Percentiles rank a stretch among this genome's conserved stretches.
These are phyloP conservation scores for Drosophila niveifrons DNA, from an alignment of 2,888 invertebrate species.

Conservation along the genomic window DNA sequence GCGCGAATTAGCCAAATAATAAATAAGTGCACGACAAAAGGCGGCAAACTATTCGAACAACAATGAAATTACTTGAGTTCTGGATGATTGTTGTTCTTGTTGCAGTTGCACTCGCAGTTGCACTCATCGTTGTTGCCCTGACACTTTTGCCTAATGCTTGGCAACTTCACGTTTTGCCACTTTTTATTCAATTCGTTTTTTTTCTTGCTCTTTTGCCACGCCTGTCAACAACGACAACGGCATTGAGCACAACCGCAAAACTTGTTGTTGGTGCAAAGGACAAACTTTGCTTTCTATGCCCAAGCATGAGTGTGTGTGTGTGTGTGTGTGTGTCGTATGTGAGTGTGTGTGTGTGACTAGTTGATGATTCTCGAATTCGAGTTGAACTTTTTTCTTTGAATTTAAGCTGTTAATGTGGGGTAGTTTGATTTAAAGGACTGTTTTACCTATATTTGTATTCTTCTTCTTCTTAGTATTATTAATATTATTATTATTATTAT, in stretches of 20 bases:
- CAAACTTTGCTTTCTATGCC: conserved; percentile 53
- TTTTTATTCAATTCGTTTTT: not conserved
- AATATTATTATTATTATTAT: too few species aligned
- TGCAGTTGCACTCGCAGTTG: not conserved
- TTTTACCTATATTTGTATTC: too few species aligned
- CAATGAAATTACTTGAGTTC: conserved; percentile 76
- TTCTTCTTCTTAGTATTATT: too few species aligned
- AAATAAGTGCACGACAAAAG: conserved; percentile 82
- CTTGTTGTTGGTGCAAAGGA: conserved; percentile 40
- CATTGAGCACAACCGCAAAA: conserved; percentile 23
- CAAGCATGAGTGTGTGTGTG: conserved; percentile 20
- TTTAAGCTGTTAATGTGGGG: not conserved
- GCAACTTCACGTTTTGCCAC: conserved; percentile 40
- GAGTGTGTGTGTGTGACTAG: conserved; percentile 44
- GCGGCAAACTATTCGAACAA: conserved; percentile 68
- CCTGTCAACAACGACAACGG: conserved; percentile 36
- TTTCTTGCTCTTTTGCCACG: conserved; percentile 14
- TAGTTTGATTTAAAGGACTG: not conserved
- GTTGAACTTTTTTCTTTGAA: conserved; percentile 27
- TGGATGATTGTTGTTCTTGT: conserved; percentile 7
- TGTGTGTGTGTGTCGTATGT: conserved; percentile 16
- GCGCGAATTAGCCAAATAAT: conserved; percentile 84
- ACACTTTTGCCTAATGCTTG: conserved; percentile 55
- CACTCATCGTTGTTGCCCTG: conserved; percentile 22
- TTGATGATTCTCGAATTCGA: conserved; percentile 71